Conservation (phyloP, 2,888 invertebrate species). For the Aquatica leii region DNA sequence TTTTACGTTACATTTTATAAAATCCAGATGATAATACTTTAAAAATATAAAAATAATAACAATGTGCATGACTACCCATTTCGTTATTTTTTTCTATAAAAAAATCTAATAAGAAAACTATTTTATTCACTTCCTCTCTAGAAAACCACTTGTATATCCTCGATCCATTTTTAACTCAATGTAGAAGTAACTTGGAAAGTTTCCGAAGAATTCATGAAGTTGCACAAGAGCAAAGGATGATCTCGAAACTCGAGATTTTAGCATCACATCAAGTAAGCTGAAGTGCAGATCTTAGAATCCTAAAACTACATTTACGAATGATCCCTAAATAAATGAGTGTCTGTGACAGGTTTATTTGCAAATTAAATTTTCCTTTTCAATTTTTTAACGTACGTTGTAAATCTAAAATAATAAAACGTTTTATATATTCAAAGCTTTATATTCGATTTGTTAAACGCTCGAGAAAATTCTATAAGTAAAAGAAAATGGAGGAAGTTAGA, state of each 20-base stretch:
- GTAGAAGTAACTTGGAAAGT: constrained; percentile 29
- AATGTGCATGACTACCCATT: too few species aligned
- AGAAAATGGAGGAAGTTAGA: constrained; percentile 27
- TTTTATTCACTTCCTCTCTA: constrained; percentile 24
- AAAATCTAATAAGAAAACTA: constrained; percentile 23
- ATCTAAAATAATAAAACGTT: too few species aligned
- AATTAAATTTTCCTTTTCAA: neutral
- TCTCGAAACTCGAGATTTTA: constrained; percentile 27
- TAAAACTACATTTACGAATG: constrained; percentile 30
- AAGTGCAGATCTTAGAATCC: constrained; percentile 21
- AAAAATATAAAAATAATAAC: neutral
- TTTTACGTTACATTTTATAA: neutral
- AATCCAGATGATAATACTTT: neutral
- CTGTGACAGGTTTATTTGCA: constrained; percentile 23
- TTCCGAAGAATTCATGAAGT: constrained; percentile 36
- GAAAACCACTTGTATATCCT: constrained; percentile 31
- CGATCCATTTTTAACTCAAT: constrained; percentile 35
- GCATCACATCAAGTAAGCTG: constrained; percentile 25
- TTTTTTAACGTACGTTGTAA: neutral
- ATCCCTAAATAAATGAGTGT: constrained; percentile 36
- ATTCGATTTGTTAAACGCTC: constrained; percentile 34
- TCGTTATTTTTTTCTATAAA: constrained; percentile 4
- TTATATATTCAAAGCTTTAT: neutral
- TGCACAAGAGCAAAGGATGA: constrained; percentile 35
- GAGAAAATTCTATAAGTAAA: constrained; percentile 29